Evolutionary conservation across 35 echinoderm and acorn worm genomes (phyloP).

Genomic region (Lytechinus pictus): DNA sequence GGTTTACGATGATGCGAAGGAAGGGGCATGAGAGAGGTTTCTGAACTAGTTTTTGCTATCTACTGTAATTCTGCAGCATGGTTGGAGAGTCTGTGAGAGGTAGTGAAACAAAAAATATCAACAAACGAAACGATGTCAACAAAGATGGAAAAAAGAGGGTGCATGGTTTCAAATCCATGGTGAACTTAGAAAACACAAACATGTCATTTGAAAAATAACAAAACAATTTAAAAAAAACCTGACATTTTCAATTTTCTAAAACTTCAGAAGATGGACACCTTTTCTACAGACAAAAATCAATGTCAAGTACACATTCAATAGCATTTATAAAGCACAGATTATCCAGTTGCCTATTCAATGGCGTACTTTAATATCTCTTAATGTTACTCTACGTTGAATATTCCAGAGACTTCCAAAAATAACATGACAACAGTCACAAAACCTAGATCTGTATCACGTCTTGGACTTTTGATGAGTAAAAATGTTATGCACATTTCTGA

Average conservation of each 20-base stretch:
- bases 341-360: no score
- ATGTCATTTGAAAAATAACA: not conserved
- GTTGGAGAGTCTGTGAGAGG: not conserved
- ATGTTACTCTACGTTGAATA: no score
- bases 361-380: no score
- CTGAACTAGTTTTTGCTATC: slow-evolving; percentile 18
- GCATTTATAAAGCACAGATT: no score
- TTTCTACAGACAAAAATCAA: not conserved
- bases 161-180: not conserved
- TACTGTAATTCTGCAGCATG: slow-evolving; percentile 2
- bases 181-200: not conserved
- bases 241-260: not conserved
- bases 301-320: no score
- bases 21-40: slow-evolving; percentile 5
- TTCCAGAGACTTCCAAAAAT: no score
- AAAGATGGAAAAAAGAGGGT: not conserved
- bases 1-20: not conserved
- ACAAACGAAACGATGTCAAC: not conserved
- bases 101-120: not conserved
- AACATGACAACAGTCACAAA: no score
- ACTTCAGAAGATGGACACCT: not conserved
- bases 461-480: no score
- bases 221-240: not conserved
- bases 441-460: no score
- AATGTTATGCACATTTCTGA: no score